A percentile compares a stretch with the other conserved stretches of the same genome.
phyloP scores from a whole-genome alignment of 2,797 vertebrate genomes.

The Mormyrops boulengeri region DNA sequence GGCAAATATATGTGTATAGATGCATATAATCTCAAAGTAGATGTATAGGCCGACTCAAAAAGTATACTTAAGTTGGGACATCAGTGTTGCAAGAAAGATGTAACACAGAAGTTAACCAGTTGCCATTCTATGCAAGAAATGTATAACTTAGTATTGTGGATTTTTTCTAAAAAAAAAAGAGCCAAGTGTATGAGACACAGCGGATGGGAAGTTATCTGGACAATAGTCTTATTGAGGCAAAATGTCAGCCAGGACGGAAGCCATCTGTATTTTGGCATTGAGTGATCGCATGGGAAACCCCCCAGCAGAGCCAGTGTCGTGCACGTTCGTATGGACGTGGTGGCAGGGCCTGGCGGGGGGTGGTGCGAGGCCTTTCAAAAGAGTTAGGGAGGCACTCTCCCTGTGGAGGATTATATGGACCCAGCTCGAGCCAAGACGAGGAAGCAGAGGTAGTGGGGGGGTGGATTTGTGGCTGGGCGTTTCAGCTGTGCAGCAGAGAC shows the following conservation, averaged over 20 bases:
- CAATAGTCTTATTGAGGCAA: conserved; percentile 17
- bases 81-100: background rate
- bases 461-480: background rate
- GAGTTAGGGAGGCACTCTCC: background rate
- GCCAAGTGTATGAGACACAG: background rate
- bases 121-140: background rate
- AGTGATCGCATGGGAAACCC: background rate
- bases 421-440: background rate
- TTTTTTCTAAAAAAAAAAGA: background rate
- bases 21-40: background rate
- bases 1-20: background rate
- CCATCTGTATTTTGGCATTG: conserved; percentile 13
- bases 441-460: background rate
- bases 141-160: background rate
- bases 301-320: background rate
- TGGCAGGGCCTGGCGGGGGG: background rate
- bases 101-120: background rate
- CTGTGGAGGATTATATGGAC: background rate
- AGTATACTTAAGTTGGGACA: background rate
- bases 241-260: conserved; percentile 19
- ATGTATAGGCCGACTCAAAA: background rate
- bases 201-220: conserved; percentile 5
- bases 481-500: background rate
- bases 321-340: background rate
- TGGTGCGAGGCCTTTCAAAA: background rate